A percentile compares a stretch with the other conserved stretches of the same genome.
phyloP scores from a whole-genome alignment of 2,797 vertebrate species.

The Danio choprae region DNA sequence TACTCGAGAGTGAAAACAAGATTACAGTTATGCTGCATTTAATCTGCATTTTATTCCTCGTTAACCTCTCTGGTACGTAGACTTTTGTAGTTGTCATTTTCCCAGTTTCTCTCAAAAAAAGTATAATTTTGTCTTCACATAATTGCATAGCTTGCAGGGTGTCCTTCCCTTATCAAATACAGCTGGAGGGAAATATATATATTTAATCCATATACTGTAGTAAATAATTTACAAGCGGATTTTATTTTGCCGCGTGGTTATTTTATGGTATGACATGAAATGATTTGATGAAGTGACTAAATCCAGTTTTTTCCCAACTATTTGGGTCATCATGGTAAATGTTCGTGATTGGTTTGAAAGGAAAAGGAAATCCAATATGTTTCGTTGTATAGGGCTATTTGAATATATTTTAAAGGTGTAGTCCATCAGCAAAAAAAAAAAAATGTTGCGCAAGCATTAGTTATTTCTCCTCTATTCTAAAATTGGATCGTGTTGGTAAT shows the following conservation, averaged over 20 bases:
- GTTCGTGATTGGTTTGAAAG: neutral
- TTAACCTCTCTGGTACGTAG: constrained; percentile 74
- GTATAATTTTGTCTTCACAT: neutral
- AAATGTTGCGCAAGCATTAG: neutral
- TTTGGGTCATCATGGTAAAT: neutral
- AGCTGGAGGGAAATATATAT: neutral
- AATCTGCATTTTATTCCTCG: constrained; percentile 64
- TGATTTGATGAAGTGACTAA: neutral
- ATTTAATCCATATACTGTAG: neutral
- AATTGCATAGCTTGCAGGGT: neutral
- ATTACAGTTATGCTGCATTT: constrained; percentile 68
- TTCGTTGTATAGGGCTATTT: neutral
- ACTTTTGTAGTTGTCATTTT: neutral
- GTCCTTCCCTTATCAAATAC: neutral
- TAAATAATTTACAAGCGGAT: too few relatives aligned
- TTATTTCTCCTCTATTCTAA: neutral
- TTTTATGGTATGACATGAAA: too few relatives aligned
- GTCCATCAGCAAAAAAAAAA: too few relatives aligned
- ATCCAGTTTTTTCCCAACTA: neutral
- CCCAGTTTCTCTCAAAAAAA: too few relatives aligned
- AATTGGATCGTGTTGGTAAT: neutral
- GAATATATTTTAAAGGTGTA: neutral
- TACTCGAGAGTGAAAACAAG: constrained; percentile 45
- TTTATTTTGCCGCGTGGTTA: too few relatives aligned
- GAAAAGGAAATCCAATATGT: neutral